phyloP scores from a whole-genome alignment of 2,113 vertebrate species.

The Crotalus viridis region DNA sequence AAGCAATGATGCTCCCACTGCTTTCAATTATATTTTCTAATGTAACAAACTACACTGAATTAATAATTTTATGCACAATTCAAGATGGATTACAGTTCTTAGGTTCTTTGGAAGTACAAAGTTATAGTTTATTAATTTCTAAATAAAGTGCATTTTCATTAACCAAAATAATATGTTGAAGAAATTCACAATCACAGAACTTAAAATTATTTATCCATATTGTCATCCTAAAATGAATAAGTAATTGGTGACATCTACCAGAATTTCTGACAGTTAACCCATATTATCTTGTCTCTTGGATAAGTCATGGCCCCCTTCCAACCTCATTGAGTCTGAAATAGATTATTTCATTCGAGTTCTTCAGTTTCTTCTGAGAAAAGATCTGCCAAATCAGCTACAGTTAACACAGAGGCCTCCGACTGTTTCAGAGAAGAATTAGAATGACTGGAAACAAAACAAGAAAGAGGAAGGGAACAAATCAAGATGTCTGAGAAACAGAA shows the following conservation, averaged over 20 bases:
- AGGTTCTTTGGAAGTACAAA: constrained; percentile 65
- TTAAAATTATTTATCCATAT: constrained; percentile 41
- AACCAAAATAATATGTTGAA: constrained; percentile 47
- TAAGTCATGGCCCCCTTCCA: background rate
- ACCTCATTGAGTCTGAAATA: constrained; percentile 10
- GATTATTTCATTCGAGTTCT: constrained; percentile 76
- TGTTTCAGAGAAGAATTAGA: constrained; percentile 86
- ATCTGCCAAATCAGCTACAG: constrained; percentile 91
- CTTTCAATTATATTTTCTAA: background rate
- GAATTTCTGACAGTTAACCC: constrained; percentile 32
- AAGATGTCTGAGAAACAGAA: background rate
- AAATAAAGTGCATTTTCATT: constrained; percentile 65
- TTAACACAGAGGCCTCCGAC: constrained; percentile 91
- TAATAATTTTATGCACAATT: background rate
- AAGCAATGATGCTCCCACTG: background rate
- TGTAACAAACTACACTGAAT: background rate
- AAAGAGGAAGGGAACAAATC: constrained; percentile 3
- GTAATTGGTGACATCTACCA: constrained; percentile 45
- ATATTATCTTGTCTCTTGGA: constrained; percentile 25
- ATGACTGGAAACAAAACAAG: constrained; percentile 67
- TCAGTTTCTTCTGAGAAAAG: constrained; percentile 91
- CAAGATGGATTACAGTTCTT: background rate
- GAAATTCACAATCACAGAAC: constrained; percentile 42
- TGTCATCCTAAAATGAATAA: background rate
- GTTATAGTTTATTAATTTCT: constrained; percentile 43